phyloP scores from a whole-genome alignment of 2,888 invertebrate genomes.

The Ypsolopha sequella region DNA sequence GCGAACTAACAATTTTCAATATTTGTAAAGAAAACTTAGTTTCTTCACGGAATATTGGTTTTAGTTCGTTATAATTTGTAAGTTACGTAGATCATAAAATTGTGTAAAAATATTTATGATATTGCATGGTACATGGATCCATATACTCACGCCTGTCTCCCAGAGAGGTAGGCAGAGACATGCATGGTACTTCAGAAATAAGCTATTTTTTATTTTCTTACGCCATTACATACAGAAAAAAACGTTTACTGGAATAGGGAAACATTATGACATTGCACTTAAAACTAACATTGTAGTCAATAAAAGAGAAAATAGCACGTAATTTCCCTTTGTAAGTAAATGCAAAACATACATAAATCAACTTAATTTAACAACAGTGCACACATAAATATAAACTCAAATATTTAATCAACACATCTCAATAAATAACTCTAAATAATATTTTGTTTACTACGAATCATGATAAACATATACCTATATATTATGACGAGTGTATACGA shows the following conservation, averaged over 20 bases:
- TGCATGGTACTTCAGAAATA: too few relatives aligned
- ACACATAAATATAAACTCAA: too few relatives aligned
- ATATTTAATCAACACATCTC: too few relatives aligned
- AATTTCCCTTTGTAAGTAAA: slow-evolving; percentile 37
- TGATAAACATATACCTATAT: too few relatives aligned
- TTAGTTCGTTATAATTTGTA: background rate
- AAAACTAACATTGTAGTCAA: slow-evolving; percentile 35
- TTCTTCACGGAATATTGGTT: background rate
- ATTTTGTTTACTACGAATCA: too few relatives aligned
- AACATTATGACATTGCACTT: slow-evolving; percentile 9
- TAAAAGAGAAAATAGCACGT: slow-evolving; percentile 8
- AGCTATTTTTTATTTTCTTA: background rate
- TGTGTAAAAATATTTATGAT: background rate
- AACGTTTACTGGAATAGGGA: background rate
- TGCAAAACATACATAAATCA: slow-evolving; percentile 57
- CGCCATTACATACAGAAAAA: background rate
- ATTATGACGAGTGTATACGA: too few relatives aligned
- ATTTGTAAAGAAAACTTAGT: slow-evolving; percentile 1
- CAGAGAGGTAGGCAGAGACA: too few relatives aligned
- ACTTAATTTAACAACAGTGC: background rate
- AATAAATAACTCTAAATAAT: too few relatives aligned
- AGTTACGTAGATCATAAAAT: background rate
- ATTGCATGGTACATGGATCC: background rate
- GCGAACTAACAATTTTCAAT: background rate
- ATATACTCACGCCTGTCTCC: too few relatives aligned